Percentiles rank a stretch among this genome's conserved stretches.
Conservation (phyloP, 2,113 vertebrate genomes). For the Pantherophis guttatus region DNA sequence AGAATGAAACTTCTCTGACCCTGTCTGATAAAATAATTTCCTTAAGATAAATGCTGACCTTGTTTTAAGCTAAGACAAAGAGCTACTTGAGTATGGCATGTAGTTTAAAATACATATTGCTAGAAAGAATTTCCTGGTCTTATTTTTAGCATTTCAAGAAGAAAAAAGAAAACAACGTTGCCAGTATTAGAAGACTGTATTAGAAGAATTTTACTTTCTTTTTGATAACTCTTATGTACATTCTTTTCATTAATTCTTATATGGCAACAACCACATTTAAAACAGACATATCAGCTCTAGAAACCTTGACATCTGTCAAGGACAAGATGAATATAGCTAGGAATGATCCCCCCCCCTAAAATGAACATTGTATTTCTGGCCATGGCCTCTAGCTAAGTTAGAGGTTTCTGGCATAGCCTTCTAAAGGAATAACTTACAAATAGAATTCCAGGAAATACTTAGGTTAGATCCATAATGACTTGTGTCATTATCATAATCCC, state of each 20-base stretch:
- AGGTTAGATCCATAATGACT: not conserved
- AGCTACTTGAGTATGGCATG: slow-evolving; percentile 61
- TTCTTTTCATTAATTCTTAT: slow-evolving; percentile 19
- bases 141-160: slow-evolving; percentile 72
- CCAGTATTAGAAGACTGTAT: not conserved
- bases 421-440: not conserved
- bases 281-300: not conserved
- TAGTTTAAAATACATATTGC: slow-evolving; percentile 62
- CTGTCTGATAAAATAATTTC: slow-evolving; percentile 50
- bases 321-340: not conserved
- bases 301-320: not conserved
- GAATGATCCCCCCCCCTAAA: not conserved
- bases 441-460: not conserved
- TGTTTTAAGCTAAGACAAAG: slow-evolving; percentile 64
- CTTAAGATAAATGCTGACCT: slow-evolving; percentile 55
- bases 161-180: slow-evolving; percentile 27
- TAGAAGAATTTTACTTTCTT: not conserved
- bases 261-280: not conserved
- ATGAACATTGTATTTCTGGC: not conserved
- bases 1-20: slow-evolving; percentile 33
- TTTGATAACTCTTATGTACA: slow-evolving; percentile 10
- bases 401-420: not conserved
- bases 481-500: not conserved
- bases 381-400: not conserved
- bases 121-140: slow-evolving; percentile 73